phyloP scores from a whole-genome alignment of 2,888 invertebrate genomes.

The Hydraecia micacea region DNA sequence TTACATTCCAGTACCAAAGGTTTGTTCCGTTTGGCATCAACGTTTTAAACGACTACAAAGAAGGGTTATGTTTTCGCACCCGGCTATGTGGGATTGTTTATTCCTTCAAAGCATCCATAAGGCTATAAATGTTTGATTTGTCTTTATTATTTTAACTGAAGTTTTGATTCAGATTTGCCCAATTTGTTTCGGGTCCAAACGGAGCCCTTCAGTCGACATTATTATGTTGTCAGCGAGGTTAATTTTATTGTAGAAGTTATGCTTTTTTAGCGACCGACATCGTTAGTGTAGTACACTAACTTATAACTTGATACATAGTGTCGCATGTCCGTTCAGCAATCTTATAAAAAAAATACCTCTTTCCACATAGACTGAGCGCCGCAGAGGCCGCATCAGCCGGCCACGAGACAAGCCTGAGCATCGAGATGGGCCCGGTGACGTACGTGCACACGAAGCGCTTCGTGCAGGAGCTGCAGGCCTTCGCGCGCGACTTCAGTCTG shows the following conservation, averaged over 20 bases:
- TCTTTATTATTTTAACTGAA: not conserved
- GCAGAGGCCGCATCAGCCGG: slow-evolving; percentile 87
- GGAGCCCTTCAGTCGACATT: not conserved
- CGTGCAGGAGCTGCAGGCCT: slow-evolving; percentile 96
- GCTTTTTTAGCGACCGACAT: too few species aligned
- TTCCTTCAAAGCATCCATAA: too few species aligned
- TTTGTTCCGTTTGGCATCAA: slow-evolving; percentile 36
- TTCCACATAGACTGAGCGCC: slow-evolving; percentile 76
- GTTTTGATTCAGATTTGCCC: not conserved
- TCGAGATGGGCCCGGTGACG: slow-evolving; percentile 97
- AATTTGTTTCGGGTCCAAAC: too few species aligned
- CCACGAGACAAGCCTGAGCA: slow-evolving; percentile 92
- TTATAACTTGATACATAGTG: not conserved
- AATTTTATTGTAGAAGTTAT: not conserved
- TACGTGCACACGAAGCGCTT: slow-evolving; percentile 98
- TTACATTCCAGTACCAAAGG: slow-evolving; percentile 93
- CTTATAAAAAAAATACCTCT: not conserved
- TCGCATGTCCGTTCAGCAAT: not conserved
- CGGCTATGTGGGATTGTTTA: not conserved
- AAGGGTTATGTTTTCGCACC: not conserved
- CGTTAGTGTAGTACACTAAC: too few species aligned
- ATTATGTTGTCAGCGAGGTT: not conserved
- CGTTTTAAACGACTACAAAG: not conserved
- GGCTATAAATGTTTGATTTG: not conserved
- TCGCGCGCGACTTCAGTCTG: slow-evolving; percentile 95